These are phyloP conservation scores for Torymus tubicola DNA, from an alignment of 2,888 invertebrate species.

Conservation along the genomic window DNA sequence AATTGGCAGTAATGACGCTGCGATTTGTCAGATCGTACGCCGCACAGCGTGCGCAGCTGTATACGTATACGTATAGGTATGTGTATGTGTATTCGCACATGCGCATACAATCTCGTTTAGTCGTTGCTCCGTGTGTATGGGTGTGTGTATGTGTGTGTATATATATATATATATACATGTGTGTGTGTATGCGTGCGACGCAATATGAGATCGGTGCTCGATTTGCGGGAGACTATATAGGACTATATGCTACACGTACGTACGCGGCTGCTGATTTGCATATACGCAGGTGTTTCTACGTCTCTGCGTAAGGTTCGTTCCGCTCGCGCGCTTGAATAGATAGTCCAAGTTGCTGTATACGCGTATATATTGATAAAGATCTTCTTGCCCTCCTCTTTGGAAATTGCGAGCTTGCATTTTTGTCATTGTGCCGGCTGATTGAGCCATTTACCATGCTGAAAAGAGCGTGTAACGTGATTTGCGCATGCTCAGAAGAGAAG, in stretches of 20 bases:
- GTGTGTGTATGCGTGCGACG: not conserved
- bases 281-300: constrained; percentile 21
- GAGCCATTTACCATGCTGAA: constrained; percentile 49
- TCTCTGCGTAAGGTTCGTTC: not conserved
- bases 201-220: constrained; percentile 12
- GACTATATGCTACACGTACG: not conserved
- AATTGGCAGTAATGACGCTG: constrained; percentile 73
- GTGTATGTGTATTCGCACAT: not conserved
- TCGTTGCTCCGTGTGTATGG: not conserved
- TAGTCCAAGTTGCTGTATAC: not conserved
- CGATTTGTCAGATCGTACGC: constrained; percentile 72
- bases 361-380: constrained; percentile 27
- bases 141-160: not conserved
- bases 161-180: not conserved
- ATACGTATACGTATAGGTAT: not conserved
- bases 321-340: not conserved
- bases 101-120: not conserved
- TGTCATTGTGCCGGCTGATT: constrained; percentile 42
- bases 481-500: not conserved
- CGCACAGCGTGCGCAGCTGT: not conserved
- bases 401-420: not conserved
- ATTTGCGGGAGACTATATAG: not conserved
- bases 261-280: not conserved
- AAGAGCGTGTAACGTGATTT: constrained; percentile 42
- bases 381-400: constrained; percentile 7